Base-by-base conservation (phyloP, 2,888 invertebrate genomes). In the Lamproptera curius region DNA sequence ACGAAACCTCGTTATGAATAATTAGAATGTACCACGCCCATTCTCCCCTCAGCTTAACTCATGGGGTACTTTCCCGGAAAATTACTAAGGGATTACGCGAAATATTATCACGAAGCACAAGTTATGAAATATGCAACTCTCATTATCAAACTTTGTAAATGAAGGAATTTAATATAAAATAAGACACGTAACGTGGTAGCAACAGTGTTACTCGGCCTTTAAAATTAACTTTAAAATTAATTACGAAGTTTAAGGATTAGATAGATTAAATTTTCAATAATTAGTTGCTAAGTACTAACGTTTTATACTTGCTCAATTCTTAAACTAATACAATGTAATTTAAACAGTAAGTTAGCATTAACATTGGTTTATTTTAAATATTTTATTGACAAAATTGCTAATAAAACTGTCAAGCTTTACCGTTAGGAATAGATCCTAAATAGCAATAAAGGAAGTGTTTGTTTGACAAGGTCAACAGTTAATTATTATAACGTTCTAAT, bases 91-190 rank as follows among this genome's bases (percentile, higher is more conserved):
- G 40, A 46, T 46, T 34, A 46, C 13, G 34, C 13, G 40, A 34
- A 46, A 17, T 11, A 35, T 23, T 10, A 15, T 11, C 40, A 20
- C 2, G 17, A 34, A 26, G 23, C 11, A 16, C 36, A 15, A 8
- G 5, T 15, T 23, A 26, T 46, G 16, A 40, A 46, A 46, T 46
- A 46, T 46, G 39, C 46, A 46, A 34, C 11, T 15, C 26, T 35
- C 15, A 26, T 46, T 46, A 46, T 40, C 16, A 34, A 46, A 40
- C 23, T 40, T 39, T 34, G 26, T 35, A 15, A 34, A 40, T n/a
- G 23, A 34, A 16, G 40, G 20, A 46, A 40, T 46, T 46, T 40
- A 39, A 40, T 34, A 39, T 35, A 39, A 20, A 2, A 40, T 15
- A 34, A 39, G 23, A 16, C 17, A 31, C 23, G 15, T 28, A 10